A percentile compares a stretch with the other conserved stretches of the same genome.
Evolutionary conservation across 2,113 vertebrate genomes (phyloP).

Genomic region (Tragelaphus buxtoni): DNA sequence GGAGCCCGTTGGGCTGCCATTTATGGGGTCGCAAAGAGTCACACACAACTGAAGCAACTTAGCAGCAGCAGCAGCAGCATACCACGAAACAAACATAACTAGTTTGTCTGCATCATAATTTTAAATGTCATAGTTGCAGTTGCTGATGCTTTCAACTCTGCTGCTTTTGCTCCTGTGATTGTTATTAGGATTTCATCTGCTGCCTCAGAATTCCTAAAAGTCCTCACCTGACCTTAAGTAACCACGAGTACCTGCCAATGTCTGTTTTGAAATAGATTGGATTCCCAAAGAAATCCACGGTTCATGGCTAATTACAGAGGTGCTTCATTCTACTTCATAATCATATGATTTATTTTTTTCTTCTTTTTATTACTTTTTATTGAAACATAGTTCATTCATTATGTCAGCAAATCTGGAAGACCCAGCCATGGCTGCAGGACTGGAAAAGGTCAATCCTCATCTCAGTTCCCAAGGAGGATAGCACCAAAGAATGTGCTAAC

Average conservation of each 20-base stretch:
- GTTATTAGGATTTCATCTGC: neutral
- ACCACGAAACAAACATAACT: neutral
- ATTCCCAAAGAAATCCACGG: neutral
- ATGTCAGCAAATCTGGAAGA: neutral
- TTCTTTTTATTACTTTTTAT: neutral
- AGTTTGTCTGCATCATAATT: no score
- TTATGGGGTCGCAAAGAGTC: no score
- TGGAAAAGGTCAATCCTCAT: neutral
- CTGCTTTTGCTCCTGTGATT: accelerated
- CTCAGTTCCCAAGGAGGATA: neutral
- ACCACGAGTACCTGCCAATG: neutral
- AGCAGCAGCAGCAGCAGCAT: neutral
- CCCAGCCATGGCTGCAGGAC: neutral
- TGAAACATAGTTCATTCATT: neutral
- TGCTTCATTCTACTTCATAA: neutral
- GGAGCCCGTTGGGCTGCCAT: no score
- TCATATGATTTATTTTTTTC: neutral
- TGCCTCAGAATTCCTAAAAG: neutral
- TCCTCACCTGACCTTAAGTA: neutral
- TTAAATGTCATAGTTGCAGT: neutral
- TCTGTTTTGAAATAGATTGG: neutral
- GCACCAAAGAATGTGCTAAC: neutral
- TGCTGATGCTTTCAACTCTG: neutral
- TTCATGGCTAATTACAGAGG: conserved; percentile 9
- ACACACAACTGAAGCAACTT: no score